Evolutionary conservation across 1,140 invertebrate genomes (phyloP), one percentile per base, ranked within the genome.

Genomic region (Drosophila bocki): DNA sequence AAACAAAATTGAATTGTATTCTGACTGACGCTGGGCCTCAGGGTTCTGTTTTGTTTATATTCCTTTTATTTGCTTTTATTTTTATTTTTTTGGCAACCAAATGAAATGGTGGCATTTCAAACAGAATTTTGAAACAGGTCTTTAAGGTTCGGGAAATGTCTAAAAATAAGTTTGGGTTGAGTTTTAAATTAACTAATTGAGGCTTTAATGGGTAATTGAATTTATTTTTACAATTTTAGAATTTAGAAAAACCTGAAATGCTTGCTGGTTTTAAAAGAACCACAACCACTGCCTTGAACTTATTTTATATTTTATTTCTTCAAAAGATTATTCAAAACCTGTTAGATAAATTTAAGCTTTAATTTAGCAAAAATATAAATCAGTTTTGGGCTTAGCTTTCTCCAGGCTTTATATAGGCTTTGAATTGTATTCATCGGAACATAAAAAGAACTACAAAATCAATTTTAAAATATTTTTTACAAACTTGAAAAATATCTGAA

Each of bases 1-100:
- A 63, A 80, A 67, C 76, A 80, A 88, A 87, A 87, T 87, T 88
- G 84, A 87, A 87, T 87, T 87, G 83, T 87, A 88, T 87, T 88
- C 78, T 74, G 71, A 80, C 83, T 67, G 71, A 83, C 60, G 81
- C 48, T 70, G n/a, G 54, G 71, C 70, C 62, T 29, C 33, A 58
- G 39, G 78, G 54, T 45, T 26, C 68, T 48, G 61, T 76, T 76
- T 76, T 67, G 74, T 76, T 76, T 76, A 44, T 57, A 32, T 74
- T 45, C 39, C 41, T 69, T 45, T 56, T 33, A 26, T 68, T 64
- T 56, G 35, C 61, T 58, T 67, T 17, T 65, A 9, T 29, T 42
- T 48, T 37, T 37, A 37, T 44, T 48, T 63, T 81, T 61, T 51
- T 50, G 65, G 41, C 62, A 57, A 29, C 53, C 69, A 85, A 85